These are phyloP conservation scores for Oncopeltus fasciatus DNA, from an alignment of 1,140 invertebrate genomes.

Conservation along the genomic window DNA sequence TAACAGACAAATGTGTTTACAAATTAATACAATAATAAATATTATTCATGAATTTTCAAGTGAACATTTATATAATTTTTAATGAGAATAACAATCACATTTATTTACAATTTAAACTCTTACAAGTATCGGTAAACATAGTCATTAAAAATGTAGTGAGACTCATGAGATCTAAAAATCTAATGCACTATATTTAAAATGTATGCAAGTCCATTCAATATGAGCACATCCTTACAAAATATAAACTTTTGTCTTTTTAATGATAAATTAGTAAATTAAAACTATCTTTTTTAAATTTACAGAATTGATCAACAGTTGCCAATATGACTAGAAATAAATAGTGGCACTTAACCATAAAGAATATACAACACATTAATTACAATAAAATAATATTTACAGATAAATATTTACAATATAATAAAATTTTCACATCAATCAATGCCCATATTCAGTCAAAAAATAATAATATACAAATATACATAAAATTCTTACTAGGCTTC, in stretches of 20 bases:
- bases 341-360: neutral
- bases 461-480: constrained; percentile 1
- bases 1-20: neutral
- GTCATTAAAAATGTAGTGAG: neutral
- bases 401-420: constrained; percentile 1
- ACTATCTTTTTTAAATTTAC: neutral
- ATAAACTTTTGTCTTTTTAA: too few species aligned
- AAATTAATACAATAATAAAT: neutral
- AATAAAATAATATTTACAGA: neutral
- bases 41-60: neutral
- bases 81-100: neutral
- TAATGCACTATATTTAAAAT: neutral
- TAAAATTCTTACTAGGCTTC: neutral
- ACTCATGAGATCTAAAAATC: neutral
- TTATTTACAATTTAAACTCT: neutral
- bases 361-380: neutral
- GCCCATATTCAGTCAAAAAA: constrained; percentile 5
- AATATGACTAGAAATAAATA: constrained; percentile 7
- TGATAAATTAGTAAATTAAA: neutral
- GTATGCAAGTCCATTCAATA: neutral
- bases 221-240: neutral
- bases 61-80: neutral
- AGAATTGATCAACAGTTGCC: neutral
- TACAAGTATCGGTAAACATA: neutral
- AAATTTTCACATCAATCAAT: neutral